A percentile compares a stretch with the other conserved stretches of the same genome.
Evolutionary conservation across 2,888 invertebrate genomes (phyloP).

Genomic region (Athalia cordata): DNA sequence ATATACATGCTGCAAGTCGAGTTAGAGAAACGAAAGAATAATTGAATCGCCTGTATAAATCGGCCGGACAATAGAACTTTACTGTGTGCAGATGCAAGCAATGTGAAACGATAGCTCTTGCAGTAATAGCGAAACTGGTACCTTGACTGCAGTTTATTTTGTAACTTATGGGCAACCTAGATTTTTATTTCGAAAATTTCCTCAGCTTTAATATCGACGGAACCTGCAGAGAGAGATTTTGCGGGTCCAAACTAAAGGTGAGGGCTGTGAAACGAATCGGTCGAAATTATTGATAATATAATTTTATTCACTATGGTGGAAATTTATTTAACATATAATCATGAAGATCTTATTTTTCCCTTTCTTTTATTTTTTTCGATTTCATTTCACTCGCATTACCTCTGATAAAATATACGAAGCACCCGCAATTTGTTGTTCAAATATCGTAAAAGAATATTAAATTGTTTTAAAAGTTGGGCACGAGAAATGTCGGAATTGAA

Average conservation of each 20-base stretch:
- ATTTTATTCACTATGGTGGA: conserved; percentile 26
- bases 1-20: too few species aligned
- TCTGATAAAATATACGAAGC: too few species aligned
- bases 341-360: neutral
- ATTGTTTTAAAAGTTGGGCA: too few species aligned
- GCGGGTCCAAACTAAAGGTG: neutral
- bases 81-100: conserved; percentile 31
- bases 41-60: conserved; percentile 17
- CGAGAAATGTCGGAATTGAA: neutral
- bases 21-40: conserved; percentile 4
- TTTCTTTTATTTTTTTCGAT: neutral
- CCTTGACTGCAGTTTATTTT: conserved; percentile 36
- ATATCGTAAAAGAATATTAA: too few species aligned
- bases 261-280: neutral
- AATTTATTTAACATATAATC: conserved; percentile 26
- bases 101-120: conserved; percentile 31
- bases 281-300: conserved; percentile 22
- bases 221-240: neutral
- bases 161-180: conserved; percentile 23
- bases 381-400: too few species aligned
- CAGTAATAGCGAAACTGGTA: neutral
- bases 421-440: too few species aligned
- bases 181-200: conserved; percentile 24
- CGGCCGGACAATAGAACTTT: conserved; percentile 27
- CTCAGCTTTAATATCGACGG: conserved; percentile 30